Evolutionary conservation across 2,888 invertebrate species (phyloP).

Genomic region (Ochropleura plecta): DNA sequence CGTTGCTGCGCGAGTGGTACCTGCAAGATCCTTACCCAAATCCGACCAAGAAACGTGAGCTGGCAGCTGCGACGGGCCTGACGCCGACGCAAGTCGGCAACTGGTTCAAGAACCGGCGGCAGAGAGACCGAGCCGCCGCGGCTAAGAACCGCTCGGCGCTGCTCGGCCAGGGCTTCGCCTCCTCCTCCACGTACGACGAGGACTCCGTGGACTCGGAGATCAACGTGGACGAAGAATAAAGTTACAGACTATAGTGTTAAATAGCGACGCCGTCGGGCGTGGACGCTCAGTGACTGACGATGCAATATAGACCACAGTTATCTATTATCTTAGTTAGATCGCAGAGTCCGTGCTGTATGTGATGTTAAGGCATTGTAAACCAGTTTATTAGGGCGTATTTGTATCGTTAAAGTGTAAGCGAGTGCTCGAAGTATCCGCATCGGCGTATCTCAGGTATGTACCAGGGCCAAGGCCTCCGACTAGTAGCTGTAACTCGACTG

Average conservation of each 20-base stretch:
- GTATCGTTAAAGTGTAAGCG: constrained; percentile 82
- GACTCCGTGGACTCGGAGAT: constrained; percentile 89
- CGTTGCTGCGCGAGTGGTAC: constrained; percentile 99
- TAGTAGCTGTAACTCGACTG: constrained; percentile 60
- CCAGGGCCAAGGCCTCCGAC: constrained; percentile 64
- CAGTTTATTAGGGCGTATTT: constrained; percentile 80
- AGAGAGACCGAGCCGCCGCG: constrained; percentile 98
- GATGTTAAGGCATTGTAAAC: constrained; percentile 81
- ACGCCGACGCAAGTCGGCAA: constrained; percentile 98
- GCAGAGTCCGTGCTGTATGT: constrained; percentile 81
- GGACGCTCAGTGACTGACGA: constrained; percentile 77
- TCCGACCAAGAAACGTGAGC: constrained; percentile 98
- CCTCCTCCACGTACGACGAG: constrained; percentile 89
- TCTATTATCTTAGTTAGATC: constrained; percentile 79
- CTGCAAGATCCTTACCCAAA: constrained; percentile 99
- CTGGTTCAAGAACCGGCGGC: constrained; percentile 99
- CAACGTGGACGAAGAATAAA: constrained; percentile 89
- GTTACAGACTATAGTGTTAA: constrained; percentile 79
- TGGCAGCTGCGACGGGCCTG: constrained; percentile 98
- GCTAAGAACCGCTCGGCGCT: constrained; percentile 98
- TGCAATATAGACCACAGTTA: constrained; percentile 82
- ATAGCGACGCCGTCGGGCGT: constrained; percentile 71
- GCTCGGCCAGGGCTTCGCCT: constrained; percentile 88
- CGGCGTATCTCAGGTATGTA: constrained; percentile 85
- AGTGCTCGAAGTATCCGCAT: constrained; percentile 82